A percentile compares a stretch with the other conserved stretches of the same genome.
Conservation (phyloP, 1,140 invertebrate species). For the Heliconius hewitsoni region DNA sequence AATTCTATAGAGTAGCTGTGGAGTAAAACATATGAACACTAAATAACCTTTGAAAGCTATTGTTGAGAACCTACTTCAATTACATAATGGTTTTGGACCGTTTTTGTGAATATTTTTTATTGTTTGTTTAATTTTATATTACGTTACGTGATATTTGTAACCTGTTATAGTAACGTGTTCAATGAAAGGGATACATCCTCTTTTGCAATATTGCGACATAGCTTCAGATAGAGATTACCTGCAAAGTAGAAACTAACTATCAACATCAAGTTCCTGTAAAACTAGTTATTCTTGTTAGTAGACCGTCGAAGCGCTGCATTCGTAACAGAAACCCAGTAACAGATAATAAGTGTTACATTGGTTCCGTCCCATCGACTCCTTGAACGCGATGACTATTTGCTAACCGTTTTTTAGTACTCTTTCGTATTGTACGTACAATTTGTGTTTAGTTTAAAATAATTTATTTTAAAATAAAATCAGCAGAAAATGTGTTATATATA, state of each 20-base stretch:
- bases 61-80: background rate
- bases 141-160: background rate
- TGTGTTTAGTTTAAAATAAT: background rate
- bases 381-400: conserved; percentile 33
- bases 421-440: background rate
- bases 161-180: background rate
- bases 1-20: conserved; percentile 21
- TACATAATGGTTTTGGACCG: background rate
- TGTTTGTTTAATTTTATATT: background rate
- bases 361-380: conserved; percentile 67
- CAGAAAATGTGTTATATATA: too few species aligned
- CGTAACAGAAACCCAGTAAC: conserved; percentile 58
- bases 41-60: conserved; percentile 6
- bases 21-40: conserved; percentile 23
- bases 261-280: conserved; percentile 47
- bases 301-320: conserved; percentile 37
- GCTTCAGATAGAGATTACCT: conserved; percentile 18
- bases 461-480: background rate
- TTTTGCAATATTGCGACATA: conserved; percentile 11
- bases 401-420: conserved; percentile 23
- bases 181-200: conserved; percentile 13
- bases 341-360: conserved; percentile 65
- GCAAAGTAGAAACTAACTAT: conserved; percentile 32
- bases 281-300: conserved; percentile 49
- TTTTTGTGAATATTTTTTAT: background rate